These are phyloP conservation scores for Aphaenogaster floridana DNA, from an alignment of 1,140 invertebrate species.

Conservation along the genomic window DNA sequence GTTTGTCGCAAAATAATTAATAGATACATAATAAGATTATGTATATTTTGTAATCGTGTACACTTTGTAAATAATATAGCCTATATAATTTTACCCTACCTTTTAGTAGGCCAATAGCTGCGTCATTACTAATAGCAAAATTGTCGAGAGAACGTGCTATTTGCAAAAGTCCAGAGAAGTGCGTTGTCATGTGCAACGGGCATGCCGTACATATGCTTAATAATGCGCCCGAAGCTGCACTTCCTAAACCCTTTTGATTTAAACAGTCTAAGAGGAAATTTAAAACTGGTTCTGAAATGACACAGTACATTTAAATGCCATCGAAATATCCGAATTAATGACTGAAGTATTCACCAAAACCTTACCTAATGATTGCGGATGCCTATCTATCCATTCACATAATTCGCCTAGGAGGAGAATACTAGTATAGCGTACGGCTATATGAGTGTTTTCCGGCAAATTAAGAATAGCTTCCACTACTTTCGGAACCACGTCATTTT, in stretches of 20 bases:
- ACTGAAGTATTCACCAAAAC: background rate
- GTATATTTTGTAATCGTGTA: background rate
- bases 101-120: constrained; percentile 94
- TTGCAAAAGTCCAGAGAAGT: constrained; percentile 93
- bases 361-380: constrained; percentile 92
- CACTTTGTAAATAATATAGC: background rate
- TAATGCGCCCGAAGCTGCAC: constrained; percentile 92
- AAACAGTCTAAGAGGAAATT: constrained; percentile 93
- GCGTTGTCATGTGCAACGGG: constrained; percentile 92
- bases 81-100: constrained; percentile 84
- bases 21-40: background rate
- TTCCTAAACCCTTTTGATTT: constrained; percentile 91
- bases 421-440: constrained; percentile 96
- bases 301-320: constrained; percentile 8
- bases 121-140: constrained; percentile 93
- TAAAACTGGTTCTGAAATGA: constrained; percentile 91
- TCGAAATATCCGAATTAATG: background rate
- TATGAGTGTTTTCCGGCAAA: constrained; percentile 94
- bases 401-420: constrained; percentile 96
- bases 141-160: constrained; percentile 93
- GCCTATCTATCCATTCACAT: constrained; percentile 97
- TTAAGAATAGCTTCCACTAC: constrained; percentile 96
- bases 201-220: constrained; percentile 93
- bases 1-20: background rate
- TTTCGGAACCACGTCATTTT: constrained; percentile 96